Conservation (phyloP, 1,140 invertebrate species). For the Panulirus ornatus region DNA sequence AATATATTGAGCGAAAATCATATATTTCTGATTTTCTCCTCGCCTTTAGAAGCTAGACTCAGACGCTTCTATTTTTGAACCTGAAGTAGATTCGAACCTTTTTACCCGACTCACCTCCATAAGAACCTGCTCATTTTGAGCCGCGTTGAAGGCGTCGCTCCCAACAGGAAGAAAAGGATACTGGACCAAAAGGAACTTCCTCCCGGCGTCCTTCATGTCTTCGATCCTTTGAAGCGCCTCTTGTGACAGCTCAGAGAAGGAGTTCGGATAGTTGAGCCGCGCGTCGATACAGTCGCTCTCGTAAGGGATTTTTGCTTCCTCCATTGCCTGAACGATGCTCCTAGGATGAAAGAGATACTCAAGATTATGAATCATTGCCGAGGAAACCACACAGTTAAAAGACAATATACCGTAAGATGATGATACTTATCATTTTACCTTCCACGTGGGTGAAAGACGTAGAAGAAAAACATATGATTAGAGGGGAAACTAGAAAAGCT, state of each 20-base stretch:
- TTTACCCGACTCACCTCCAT: conserved; percentile 19
- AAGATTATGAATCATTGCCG: no score
- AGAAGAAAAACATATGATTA: not conserved
- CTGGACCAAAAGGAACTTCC: conserved; percentile 42
- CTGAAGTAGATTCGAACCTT: not conserved
- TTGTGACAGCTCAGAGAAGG: conserved; percentile 27
- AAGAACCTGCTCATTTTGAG: not conserved
- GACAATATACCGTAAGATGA: no score
- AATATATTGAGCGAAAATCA: no score
- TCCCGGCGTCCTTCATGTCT: not conserved
- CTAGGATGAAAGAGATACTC: no score
- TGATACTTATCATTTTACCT: no score
- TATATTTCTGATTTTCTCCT: no score
- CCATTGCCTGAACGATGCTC: conserved; percentile 75
- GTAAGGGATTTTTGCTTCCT: conserved; percentile 55
- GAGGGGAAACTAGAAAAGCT: not conserved
- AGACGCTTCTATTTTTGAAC: no score
- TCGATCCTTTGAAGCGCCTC: not conserved
- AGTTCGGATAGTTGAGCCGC: conserved; percentile 55
- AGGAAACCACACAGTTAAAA: no score
- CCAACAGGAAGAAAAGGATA: conserved; percentile 43
- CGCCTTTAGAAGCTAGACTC: no score
- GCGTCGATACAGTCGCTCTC: conserved; percentile 75
- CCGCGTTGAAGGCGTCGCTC: not conserved
- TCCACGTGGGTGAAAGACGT: not conserved